These are phyloP conservation scores for Archocentrus centrarchus DNA, from an alignment of 2,113 vertebrate species.

Conservation along the genomic window DNA sequence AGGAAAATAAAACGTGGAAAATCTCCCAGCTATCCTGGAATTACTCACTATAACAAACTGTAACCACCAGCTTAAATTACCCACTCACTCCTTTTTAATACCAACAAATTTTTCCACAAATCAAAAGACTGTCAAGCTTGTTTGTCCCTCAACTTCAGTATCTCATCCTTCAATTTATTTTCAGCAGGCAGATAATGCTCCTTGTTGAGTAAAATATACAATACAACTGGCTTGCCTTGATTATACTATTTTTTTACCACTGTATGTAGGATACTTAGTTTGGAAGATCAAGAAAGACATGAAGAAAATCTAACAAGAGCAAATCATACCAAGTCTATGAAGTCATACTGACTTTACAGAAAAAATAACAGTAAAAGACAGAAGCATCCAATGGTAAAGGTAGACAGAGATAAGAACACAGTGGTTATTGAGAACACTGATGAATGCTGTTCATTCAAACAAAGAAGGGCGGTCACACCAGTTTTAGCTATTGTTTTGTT, in stretches of 20 bases:
- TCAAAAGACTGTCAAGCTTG: slow-evolving; percentile 2
- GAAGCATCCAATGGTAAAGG: neutral
- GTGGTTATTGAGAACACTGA: slow-evolving; percentile 6
- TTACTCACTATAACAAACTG: slow-evolving; percentile 30
- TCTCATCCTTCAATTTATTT: neutral
- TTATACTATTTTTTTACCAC: neutral
- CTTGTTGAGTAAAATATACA: neutral
- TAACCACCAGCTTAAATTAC: slow-evolving; percentile 22
- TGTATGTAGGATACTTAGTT: neutral
- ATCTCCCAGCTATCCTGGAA: slow-evolving; percentile 39
- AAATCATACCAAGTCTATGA: neutral
- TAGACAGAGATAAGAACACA: neutral
- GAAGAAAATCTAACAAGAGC: neutral
- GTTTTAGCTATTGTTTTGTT: neutral
- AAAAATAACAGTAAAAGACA: neutral
- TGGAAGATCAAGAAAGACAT: neutral
- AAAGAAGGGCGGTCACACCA: neutral
- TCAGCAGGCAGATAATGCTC: neutral
- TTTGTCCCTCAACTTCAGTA: slow-evolving; percentile 13
- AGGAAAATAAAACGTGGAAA: slow-evolving; percentile 43
- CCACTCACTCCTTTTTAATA: slow-evolving; percentile 15
- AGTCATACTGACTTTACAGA: neutral
- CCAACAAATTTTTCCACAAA: neutral
- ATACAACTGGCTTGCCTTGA: neutral
- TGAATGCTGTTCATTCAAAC: neutral